These are phyloP conservation scores for Euwallacea similis DNA, from an alignment of 1,140 invertebrate genomes.

Conservation along the genomic window DNA sequence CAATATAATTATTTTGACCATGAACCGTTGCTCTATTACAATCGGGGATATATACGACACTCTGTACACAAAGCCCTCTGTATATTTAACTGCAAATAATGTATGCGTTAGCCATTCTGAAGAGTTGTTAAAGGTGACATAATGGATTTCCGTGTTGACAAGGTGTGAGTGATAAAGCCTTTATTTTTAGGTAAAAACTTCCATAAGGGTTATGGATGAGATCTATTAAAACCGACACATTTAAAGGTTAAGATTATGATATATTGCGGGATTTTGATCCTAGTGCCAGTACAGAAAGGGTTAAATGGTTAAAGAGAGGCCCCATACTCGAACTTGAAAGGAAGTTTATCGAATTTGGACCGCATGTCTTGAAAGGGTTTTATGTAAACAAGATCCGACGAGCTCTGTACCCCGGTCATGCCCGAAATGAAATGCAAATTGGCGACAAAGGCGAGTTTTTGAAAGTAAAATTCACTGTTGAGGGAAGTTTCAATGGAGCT, in stretches of 20 bases:
- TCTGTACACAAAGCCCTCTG: not conserved
- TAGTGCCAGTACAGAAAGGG: not conserved
- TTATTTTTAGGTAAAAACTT: not conserved
- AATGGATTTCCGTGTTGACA: conserved; percentile 14
- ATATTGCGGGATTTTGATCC: not conserved
- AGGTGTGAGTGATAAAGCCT: not conserved
- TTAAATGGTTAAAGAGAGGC: not conserved
- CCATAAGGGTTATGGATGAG: not conserved
- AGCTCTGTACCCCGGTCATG: conserved; percentile 1
- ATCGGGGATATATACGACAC: conserved; percentile 21
- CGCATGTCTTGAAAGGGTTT: conserved; percentile 5
- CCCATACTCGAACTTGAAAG: not conserved
- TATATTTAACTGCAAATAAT: conserved; percentile 26
- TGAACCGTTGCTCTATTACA: conserved; percentile 39
- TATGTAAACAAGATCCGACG: conserved; percentile 9
- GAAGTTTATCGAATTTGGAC: conserved; percentile 6
- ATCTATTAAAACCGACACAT: not conserved
- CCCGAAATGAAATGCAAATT: conserved; percentile 11
- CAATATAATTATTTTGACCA: conserved; percentile 47
- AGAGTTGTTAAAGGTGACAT: conserved; percentile 20
- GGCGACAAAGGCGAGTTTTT: not conserved
- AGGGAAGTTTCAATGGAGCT: no score
- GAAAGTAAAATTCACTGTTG: no score
- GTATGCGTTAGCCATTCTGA: conserved; percentile 17
- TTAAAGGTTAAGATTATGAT: not conserved